phyloP scores from a whole-genome alignment of 1,140 invertebrate genomes.

The Drosophila suzukii region DNA sequence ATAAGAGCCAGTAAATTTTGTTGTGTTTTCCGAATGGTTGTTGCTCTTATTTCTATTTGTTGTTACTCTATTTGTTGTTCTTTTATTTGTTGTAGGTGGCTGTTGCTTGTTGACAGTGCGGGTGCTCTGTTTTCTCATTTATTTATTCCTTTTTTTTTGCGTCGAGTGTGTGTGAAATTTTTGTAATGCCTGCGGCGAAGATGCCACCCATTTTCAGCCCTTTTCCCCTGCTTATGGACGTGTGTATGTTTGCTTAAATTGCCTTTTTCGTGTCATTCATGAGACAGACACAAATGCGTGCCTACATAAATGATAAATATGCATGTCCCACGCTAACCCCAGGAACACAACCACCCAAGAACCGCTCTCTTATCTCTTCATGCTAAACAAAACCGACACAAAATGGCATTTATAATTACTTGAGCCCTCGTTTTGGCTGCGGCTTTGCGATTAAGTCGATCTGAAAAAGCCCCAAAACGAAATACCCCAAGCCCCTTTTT shows the following conservation, averaged over 20 bases:
- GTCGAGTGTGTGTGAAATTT: conserved; percentile 61
- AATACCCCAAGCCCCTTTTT: background rate
- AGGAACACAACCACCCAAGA: conserved; percentile 10
- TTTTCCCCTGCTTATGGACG: background rate
- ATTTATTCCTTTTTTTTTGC: background rate
- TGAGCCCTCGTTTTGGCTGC: conserved; percentile 53
- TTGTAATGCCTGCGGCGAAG: conserved; percentile 60
- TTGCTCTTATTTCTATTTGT: background rate
- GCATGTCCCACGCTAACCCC: conserved; percentile 40
- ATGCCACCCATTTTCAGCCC: conserved; percentile 21
- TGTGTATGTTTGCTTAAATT: conserved; percentile 60
- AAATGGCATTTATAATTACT: conserved; percentile 72
- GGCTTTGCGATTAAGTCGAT: conserved; percentile 57
- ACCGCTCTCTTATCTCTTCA: conserved; percentile 58
- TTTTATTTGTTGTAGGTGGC: conserved; percentile 4
- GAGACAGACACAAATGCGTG: conserved; percentile 53
- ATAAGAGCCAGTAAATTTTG: conserved; percentile 52
- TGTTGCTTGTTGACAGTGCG: conserved; percentile 30
- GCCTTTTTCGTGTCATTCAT: conserved; percentile 65
- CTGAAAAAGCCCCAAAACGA: conserved; percentile 1
- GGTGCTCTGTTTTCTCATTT: conserved; percentile 16
- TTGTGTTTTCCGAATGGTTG: conserved; percentile 19
- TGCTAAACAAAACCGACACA: conserved; percentile 47
- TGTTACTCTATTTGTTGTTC: background rate
- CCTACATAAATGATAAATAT: conserved; percentile 70